Conservation (phyloP, 2,797 vertebrate genomes). For the Urophycis tenuis region DNA sequence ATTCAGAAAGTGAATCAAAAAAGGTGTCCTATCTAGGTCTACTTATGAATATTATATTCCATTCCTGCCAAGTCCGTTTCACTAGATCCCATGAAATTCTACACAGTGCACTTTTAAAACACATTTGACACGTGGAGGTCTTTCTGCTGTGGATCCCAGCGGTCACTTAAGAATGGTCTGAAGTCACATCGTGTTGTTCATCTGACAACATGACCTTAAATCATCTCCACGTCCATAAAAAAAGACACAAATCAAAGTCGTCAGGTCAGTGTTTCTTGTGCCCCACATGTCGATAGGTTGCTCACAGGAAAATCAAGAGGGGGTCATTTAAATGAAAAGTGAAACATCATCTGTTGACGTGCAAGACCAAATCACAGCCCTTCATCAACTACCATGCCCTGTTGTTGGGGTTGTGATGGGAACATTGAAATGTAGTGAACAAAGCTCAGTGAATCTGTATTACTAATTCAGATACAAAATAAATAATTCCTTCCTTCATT, state of each 20-base stretch:
- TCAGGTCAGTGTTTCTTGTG: constrained; percentile 45
- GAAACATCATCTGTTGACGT: neutral
- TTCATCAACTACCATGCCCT: neutral
- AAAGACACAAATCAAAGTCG: constrained; percentile 27
- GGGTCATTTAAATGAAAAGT: neutral
- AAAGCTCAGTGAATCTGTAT: constrained; percentile 23
- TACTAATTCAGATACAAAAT: constrained; percentile 21
- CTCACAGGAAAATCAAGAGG: constrained; percentile 22
- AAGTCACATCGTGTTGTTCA: neutral
- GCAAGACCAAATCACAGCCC: neutral
- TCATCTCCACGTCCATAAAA: neutral
- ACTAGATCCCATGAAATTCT: too few relatives aligned
- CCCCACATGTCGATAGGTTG: constrained; percentile 40
- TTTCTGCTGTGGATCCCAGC: neutral
- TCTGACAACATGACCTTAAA: neutral
- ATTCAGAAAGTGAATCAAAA: too few relatives aligned
- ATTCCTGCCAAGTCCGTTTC: too few relatives aligned
- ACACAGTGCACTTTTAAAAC: neutral
- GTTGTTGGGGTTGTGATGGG: neutral
- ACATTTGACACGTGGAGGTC: neutral
- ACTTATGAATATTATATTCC: too few relatives aligned
- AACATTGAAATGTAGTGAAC: constrained; percentile 10
- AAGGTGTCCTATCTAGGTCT: too few relatives aligned
- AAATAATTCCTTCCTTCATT: constrained; percentile 42
- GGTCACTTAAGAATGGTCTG: neutral